Evolutionary conservation across 2,797 vertebrate species (phyloP), one percentile per base, ranked within the genome.

Genomic region (Nyctibius grandis): DNA sequence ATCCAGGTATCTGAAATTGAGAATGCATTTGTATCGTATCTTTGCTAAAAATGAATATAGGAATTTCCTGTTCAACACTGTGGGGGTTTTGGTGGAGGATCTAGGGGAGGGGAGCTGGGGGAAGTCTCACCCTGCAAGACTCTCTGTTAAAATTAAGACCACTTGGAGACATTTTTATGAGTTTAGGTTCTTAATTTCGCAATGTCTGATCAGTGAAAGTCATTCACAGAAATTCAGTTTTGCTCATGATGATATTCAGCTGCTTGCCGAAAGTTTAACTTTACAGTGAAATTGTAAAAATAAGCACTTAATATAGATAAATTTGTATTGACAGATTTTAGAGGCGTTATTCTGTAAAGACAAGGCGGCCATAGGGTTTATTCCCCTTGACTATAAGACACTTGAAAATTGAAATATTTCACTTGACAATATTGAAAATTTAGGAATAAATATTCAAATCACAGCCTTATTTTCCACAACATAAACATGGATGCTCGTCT

Each of bases 1-100:
- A 42, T 57, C 61, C 23, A 59, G 54, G 7, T 73, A 11, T 9
- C 26, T 33, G 40, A n/a, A 57, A 50, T 19, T 21, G 47, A 18
- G 74, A 28, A 12, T 3, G 9, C 1, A 0, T 9, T 17, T 29
- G 29, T 45, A 25, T 25, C 3, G 0, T 17, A 11, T 25, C 17
- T 31, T 25, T 50, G 14, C 21, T 84, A 19, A 9, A 50, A 22
- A 1, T 11, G 5, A 54, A 4, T 3, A 1, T 3, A 22, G 61
- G 51, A 38, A 17, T 77, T 64, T 33, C n/a, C 36, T 60, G 19
- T 20, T 75, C 36, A 25, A 31, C 7, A 17, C 15, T 16, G 48
- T 11, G 51, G 44, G 38, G 33, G 1, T 38, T 29, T 57, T 21
- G 25, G 33, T 28, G 4, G 79, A 28, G 64, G 54, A 34, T 36